A percentile compares a stretch with the other conserved stretches of the same genome.
These are phyloP conservation scores for Liasis olivaceus DNA, from an alignment of 2,797 vertebrate species.

Conservation along the genomic window DNA sequence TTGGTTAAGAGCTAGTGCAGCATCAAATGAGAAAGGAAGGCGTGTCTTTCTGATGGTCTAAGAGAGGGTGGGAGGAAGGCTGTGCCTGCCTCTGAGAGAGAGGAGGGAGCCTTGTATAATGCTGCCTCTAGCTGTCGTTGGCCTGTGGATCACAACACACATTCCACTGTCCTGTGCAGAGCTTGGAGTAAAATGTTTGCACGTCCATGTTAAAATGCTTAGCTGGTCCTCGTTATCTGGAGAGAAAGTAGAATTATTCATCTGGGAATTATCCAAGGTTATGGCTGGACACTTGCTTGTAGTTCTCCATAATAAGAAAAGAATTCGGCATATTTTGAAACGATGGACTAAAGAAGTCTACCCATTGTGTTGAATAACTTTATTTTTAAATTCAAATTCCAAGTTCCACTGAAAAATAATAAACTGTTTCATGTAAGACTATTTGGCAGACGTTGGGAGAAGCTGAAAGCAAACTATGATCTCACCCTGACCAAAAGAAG, in stretches of 20 bases:
- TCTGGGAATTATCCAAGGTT: constrained; percentile 38
- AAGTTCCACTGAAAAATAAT: constrained; percentile 59
- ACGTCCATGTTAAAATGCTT: not conserved
- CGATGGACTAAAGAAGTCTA: constrained; percentile 54
- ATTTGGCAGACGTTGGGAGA: constrained; percentile 66
- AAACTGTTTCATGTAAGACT: constrained; percentile 63
- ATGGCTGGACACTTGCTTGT: constrained; percentile 47
- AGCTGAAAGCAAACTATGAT: constrained; percentile 69
- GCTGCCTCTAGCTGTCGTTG: too few relatives aligned
- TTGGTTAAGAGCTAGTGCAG: not conserved
- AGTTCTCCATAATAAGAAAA: constrained; percentile 44
- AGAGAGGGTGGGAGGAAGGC: not conserved
- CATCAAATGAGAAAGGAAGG: not conserved
- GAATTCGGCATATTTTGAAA: constrained; percentile 55
- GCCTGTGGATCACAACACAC: not conserved
- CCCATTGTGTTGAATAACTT: constrained; percentile 60
- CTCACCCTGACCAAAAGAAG: constrained; percentile 63
- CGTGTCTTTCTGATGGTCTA: not conserved
- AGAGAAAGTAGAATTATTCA: constrained; percentile 43
- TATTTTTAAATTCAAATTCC: constrained; percentile 55
- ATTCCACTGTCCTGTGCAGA: not conserved
- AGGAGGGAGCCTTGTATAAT: not conserved
- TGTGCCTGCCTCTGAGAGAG: not conserved
- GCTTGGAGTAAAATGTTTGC: not conserved
- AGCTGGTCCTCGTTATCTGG: constrained; percentile 31